A percentile compares a stretch with the other conserved stretches of the same genome.
These are phyloP conservation scores for Scalopus aquaticus DNA, from an alignment of 2,113 vertebrate species.

Conservation along the genomic window DNA sequence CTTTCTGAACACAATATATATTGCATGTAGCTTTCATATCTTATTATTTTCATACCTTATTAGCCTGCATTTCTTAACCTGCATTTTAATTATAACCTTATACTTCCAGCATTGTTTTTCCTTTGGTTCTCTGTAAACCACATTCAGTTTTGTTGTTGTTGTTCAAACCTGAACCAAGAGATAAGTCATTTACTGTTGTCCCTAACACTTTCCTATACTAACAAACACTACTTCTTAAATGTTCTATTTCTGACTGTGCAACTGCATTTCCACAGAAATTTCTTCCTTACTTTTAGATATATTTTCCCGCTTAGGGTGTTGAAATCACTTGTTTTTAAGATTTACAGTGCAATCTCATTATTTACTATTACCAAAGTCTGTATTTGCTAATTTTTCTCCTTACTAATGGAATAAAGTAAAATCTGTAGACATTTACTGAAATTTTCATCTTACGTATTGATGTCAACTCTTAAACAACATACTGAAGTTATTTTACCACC, in stretches of 20 bases:
- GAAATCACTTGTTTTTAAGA: background rate
- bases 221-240: background rate
- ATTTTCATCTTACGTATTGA: background rate
- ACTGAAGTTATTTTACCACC: background rate
- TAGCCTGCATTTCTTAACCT: background rate
- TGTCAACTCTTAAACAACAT: background rate
- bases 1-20: background rate
- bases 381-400: background rate
- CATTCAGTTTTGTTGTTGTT: background rate
- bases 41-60: background rate
- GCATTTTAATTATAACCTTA: background rate
- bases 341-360: background rate
- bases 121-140: background rate
- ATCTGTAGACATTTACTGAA: background rate
- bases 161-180: background rate
- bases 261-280: background rate
- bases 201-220: background rate
- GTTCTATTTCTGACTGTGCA: background rate
- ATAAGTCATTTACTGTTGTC: background rate
- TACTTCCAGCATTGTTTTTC: background rate
- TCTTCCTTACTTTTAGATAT: background rate
- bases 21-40: background rate
- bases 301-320: background rate
- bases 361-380: background rate
- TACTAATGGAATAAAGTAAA: background rate